A percentile compares a stretch with the other conserved stretches of the same genome.
Conservation (phyloP, 2,888 invertebrate species). For the Scaptomyza reducta region DNA sequence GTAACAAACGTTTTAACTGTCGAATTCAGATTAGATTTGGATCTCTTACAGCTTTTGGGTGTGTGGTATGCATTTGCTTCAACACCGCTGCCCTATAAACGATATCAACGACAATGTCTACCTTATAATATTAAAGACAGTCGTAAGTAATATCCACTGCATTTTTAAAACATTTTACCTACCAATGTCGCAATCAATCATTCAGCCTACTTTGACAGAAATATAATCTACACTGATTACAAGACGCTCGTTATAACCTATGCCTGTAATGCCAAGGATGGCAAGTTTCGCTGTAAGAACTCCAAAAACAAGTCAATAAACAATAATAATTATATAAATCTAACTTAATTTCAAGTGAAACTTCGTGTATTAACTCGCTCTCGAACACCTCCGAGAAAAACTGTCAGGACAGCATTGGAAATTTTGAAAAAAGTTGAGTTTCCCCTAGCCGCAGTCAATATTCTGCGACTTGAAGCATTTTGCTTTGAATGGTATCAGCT, state of each 20-base stretch:
- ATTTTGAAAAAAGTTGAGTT: conserved; percentile 9
- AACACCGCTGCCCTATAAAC: too few species aligned
- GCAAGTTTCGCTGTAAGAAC: conserved; percentile 17
- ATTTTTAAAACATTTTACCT: too few species aligned
- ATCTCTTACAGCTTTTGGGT: too few species aligned
- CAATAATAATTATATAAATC: neutral
- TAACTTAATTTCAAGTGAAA: conserved; percentile 31
- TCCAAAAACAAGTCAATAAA: too few species aligned
- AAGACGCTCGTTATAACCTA: conserved; percentile 36
- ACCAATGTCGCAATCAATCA: too few species aligned
- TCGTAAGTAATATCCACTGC: too few species aligned
- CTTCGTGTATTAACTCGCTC: conserved; percentile 56
- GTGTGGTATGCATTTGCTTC: too few species aligned
- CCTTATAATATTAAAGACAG: too few species aligned
- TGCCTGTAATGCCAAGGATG: neutral
- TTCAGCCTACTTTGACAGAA: conserved; percentile 28
- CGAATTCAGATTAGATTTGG: too few species aligned
- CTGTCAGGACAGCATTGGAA: neutral
- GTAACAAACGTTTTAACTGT: too few species aligned
- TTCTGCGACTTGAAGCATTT: conserved; percentile 39
- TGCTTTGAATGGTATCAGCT: conserved; percentile 51
- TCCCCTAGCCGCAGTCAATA: conserved; percentile 2
- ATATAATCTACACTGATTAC: conserved; percentile 50
- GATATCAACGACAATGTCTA: too few species aligned
- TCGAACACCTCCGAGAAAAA: conserved; percentile 15